phyloP scores from a whole-genome alignment of 1,140 invertebrate species.

The Venturia canescens region DNA sequence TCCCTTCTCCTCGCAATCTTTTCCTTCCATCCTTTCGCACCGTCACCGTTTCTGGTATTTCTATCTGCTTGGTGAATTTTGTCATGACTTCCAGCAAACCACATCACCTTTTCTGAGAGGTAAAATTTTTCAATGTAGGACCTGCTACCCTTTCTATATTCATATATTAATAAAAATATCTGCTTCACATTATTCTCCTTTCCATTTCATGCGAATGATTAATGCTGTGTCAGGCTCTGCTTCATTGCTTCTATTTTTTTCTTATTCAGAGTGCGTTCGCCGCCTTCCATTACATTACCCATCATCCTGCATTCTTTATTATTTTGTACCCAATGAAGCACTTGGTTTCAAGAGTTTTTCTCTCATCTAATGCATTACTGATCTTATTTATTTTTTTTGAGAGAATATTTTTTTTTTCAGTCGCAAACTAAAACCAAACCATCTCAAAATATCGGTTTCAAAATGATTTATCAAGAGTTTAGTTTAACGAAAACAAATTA shows the following conservation, averaged over 20 bases:
- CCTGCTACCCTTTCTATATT: not conserved
- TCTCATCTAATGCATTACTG: not conserved
- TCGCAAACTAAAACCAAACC: too few relatives aligned
- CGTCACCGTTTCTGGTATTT: not conserved
- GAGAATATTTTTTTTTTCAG: too few relatives aligned
- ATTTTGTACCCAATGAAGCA: constrained; percentile 1
- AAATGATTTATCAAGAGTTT: too few relatives aligned
- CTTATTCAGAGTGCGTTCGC: not conserved
- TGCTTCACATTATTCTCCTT: not conserved
- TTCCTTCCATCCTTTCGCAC: not conserved
- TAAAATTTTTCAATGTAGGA: not conserved
- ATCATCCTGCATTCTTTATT: not conserved
- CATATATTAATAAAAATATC: not conserved
- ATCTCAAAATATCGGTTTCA: too few relatives aligned
- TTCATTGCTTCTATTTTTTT: not conserved
- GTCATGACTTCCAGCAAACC: constrained; percentile 18
- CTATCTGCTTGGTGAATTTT: not conserved
- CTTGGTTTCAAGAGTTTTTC: not conserved
- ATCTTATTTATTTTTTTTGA: not conserved
- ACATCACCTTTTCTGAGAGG: constrained; percentile 1
- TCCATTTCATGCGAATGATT: not conserved
- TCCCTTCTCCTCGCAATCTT: constrained; percentile 11
- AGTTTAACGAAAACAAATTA: too few relatives aligned
- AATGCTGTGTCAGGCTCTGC: constrained; percentile 28
- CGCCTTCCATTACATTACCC: constrained; percentile 2